A percentile compares a stretch with the other conserved stretches of the same genome.
Conservation (phyloP, 2,113 vertebrate genomes). For the Brachirus orientalis region DNA sequence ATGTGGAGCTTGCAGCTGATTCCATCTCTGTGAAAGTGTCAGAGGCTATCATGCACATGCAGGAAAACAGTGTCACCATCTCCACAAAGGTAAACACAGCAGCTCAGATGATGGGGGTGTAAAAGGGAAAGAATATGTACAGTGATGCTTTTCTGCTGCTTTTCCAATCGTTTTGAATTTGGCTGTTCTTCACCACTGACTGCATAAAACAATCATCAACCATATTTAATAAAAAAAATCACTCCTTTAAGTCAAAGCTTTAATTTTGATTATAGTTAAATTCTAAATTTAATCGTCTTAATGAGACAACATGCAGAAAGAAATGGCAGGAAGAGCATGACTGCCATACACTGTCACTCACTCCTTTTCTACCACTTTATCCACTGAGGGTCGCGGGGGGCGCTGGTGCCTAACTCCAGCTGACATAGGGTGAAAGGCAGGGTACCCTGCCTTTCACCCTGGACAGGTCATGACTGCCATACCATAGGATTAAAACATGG, state of each 20-base stretch:
- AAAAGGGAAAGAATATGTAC: neutral
- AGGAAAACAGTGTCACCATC: slow-evolving; percentile 87
- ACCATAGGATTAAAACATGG: slow-evolving; percentile 46
- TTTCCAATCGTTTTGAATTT: too few species aligned
- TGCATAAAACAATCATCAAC: too few species aligned
- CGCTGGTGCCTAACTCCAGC: too few species aligned
- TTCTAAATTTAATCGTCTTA: slow-evolving; percentile 19
- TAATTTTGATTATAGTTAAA: slow-evolving; percentile 18
- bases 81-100: slow-evolving; percentile 83
- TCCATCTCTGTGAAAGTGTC: slow-evolving; percentile 90
- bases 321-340: slow-evolving; percentile 20
- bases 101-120: neutral
- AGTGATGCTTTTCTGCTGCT: neutral
- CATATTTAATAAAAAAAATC: slow-evolving; percentile 9
- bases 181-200: too few species aligned
- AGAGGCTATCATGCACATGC: slow-evolving; percentile 89
- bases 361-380: too few species aligned
- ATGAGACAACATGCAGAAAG: slow-evolving; percentile 19
- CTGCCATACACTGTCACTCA: too few species aligned
- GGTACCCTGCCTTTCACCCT: too few species aligned
- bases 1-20: slow-evolving; percentile 87
- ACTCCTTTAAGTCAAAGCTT: slow-evolving; percentile 3
- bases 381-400: too few species aligned
- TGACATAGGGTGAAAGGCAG: too few species aligned
- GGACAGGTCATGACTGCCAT: slow-evolving; percentile 7